Evolutionary conservation across 2,888 invertebrate species (phyloP), one percentile per base, ranked within the genome.

Genomic region (Alloscopus bannaensis): DNA sequence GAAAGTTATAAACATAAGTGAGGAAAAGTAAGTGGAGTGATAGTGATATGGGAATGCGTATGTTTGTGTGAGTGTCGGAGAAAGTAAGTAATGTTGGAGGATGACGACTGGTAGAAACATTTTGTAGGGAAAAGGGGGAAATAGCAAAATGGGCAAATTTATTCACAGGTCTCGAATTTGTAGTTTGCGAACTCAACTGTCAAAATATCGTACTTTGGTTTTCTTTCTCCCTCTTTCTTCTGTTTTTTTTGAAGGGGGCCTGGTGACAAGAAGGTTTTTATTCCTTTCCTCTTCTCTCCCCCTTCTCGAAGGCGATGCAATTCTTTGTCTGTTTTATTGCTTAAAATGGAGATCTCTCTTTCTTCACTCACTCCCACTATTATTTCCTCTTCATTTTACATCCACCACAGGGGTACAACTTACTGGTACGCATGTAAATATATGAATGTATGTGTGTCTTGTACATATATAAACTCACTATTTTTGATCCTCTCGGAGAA

Each of bases 111-210:
- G 18, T 13, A n/a, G n/a, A 47, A n/a, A 47, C 3, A 8, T 36
- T 36, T 36, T 36, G 36, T 36, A 82, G 71, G 72, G 75, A 80
- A 62, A 70, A 75, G 75, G 80, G 79, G 70, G 82, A 79, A 83
- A 52, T n/a, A 50, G 45, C 81, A 13, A 84, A 83, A 36, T 22
- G 83, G 85, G 81, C 81, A 83, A 84, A 85, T 84, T 84, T 86
- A 86, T 86, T 86, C 86, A 86, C 84, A 84, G 80, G 71, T 82
- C 82, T 83, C 78, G 81, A 85, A 86, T 84, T 84, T 84, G 86
- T 84, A 85, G 83, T 82, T 85, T 84, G 84, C 83, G 76, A 84
- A 84, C 81, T 83, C 78, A 70, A 79, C 83, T 84, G 83, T 83
- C 84, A 82, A 84, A 65, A 47, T 24, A 73, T 64, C n/a, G n/a